phyloP scores from a whole-genome alignment of 2,797 vertebrate species.

The Leptoclinus maculatus region DNA sequence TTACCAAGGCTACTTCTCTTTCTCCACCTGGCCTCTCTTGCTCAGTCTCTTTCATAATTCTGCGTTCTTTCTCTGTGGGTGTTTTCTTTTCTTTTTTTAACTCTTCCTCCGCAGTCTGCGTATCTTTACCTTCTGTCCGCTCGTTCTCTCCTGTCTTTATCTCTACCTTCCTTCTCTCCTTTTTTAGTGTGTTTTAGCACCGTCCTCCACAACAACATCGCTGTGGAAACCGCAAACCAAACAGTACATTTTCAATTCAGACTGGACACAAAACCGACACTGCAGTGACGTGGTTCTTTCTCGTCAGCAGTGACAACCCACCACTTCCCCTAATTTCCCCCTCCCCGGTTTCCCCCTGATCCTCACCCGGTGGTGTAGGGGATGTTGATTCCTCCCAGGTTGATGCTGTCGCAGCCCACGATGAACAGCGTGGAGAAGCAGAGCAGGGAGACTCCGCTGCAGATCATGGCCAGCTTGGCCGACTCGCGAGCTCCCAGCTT shows the following conservation, averaged over 20 bases:
- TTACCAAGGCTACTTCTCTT: background rate
- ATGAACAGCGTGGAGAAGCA: constrained; percentile 99
- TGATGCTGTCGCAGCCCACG: constrained; percentile 99
- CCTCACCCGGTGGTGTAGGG: constrained; percentile 96
- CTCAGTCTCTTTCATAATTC: constrained; percentile 11
- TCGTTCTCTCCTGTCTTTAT: background rate
- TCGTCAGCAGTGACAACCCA: background rate
- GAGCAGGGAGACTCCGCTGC: constrained; percentile 96
- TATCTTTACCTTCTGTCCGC: background rate
- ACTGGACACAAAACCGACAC: background rate
- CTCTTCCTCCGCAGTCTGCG: constrained; percentile 11
- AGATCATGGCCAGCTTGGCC: constrained; percentile 99
- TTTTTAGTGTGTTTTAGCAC: background rate
- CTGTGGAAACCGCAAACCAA: background rate
- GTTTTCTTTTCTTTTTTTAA: background rate
- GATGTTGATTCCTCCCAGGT: constrained; percentile 99
- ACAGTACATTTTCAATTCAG: background rate
- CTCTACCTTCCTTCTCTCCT: too few species aligned
- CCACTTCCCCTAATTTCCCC: background rate
- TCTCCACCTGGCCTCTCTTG: background rate
- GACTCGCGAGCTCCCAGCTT: constrained; percentile 97
- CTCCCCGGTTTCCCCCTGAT: background rate
- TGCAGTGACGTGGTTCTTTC: background rate
- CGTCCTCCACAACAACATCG: constrained; percentile 23
- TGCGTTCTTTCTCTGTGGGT: constrained; percentile 4